A percentile compares a stretch with the other conserved stretches of the same genome.
phyloP scores from a whole-genome alignment of 1,140 invertebrate species.

The Zaprionus inermis region DNA sequence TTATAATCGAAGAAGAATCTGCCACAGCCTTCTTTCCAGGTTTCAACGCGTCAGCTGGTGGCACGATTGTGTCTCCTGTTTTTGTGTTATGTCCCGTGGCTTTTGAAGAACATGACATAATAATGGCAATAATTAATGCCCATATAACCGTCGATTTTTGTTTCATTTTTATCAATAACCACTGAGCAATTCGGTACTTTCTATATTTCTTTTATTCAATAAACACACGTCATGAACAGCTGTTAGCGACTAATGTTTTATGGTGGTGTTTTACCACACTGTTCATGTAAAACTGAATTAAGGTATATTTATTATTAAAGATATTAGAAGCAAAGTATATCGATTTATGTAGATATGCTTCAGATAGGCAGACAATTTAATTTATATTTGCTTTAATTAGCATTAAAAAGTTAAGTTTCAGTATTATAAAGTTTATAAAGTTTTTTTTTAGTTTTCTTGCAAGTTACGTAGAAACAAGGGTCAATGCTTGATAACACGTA shows the following conservation, averaged over 20 bases:
- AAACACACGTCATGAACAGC: slow-evolving; percentile 51
- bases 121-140: slow-evolving; percentile 6
- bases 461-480: slow-evolving; percentile 37
- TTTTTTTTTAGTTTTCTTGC: slow-evolving; percentile 16
- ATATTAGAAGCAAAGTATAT: not conserved
- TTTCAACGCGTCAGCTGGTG: not conserved
- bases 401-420: slow-evolving; percentile 27
- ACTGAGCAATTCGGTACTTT: not conserved
- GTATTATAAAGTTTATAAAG: slow-evolving; percentile 28
- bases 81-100: slow-evolving; percentile 13
- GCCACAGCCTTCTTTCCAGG: slow-evolving; percentile 1
- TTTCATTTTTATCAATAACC: slow-evolving; percentile 18
- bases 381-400: slow-evolving; percentile 19
- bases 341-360: not conserved
- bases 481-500: slow-evolving; percentile 49
- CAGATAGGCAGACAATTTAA: not conserved
- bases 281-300: not conserved
- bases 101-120: slow-evolving; percentile 1
- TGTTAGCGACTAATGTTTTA: slow-evolving; percentile 12
- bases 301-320: slow-evolving; percentile 42
- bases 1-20: slow-evolving; percentile 4
- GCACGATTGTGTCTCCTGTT: not conserved
- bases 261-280: slow-evolving; percentile 35
- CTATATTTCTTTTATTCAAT: slow-evolving; percentile 21
- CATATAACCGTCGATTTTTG: slow-evolving; percentile 1